Conservation (phyloP, 1,140 invertebrate genomes). For the Phthorimaea operculella region DNA sequence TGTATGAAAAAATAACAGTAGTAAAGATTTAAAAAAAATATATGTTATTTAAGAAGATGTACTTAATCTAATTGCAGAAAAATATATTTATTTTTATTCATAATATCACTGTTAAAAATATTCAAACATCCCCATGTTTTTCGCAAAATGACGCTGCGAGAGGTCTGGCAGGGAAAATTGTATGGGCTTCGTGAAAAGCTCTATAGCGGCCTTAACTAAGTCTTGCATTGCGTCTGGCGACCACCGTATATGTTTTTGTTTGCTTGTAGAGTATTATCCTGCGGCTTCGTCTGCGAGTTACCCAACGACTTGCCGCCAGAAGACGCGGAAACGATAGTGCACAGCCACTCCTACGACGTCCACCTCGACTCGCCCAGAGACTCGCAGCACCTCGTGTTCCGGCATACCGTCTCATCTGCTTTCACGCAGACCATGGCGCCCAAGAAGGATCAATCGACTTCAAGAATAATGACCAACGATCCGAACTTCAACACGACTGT, state of each 20-base stretch:
- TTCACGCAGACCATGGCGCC: constrained; percentile 52
- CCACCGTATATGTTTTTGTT: constrained; percentile 6
- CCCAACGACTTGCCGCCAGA: constrained; percentile 50
- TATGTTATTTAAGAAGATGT: too few species aligned
- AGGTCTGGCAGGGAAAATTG: too few species aligned
- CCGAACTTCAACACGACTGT: constrained; percentile 70
- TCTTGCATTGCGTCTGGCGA: too few species aligned
- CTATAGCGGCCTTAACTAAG: too few species aligned
- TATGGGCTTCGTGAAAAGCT: too few species aligned
- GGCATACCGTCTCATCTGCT: constrained; percentile 38
- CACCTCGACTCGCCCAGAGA: constrained; percentile 58
- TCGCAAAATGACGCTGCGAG: too few species aligned
- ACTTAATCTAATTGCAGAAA: too few species aligned
- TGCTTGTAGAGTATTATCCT: constrained; percentile 60
- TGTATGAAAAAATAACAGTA: too few species aligned
- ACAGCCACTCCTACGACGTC: constrained; percentile 68
- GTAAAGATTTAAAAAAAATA: too few species aligned
- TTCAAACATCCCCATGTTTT: too few species aligned
- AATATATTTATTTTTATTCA: too few species aligned
- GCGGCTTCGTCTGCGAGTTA: constrained; percentile 72
- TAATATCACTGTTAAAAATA: too few species aligned
- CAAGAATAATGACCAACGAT: constrained; percentile 69
- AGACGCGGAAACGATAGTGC: constrained; percentile 60
- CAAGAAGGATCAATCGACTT: constrained; percentile 66
- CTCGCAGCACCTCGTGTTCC: constrained; percentile 46